Percentiles rank a stretch among this genome's conserved stretches.
phyloP scores from a whole-genome alignment of 1,140 invertebrate genomes.

The Druon quercuslanigerum region DNA sequence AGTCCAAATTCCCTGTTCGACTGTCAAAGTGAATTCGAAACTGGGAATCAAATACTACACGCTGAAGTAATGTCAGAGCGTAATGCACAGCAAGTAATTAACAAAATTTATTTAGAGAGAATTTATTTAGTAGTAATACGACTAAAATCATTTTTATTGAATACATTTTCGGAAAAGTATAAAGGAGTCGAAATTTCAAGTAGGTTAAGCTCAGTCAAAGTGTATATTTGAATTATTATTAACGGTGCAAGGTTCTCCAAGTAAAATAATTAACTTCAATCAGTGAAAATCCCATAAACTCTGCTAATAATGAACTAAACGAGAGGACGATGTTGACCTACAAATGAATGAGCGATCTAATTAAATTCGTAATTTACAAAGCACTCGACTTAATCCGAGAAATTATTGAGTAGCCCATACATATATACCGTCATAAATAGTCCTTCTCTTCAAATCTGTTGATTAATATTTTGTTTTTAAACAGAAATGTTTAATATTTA shows the following conservation, averaged over 20 bases:
- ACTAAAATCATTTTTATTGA: neutral
- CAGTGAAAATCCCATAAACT: neutral
- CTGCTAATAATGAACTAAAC: neutral
- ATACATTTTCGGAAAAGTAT: too few species aligned
- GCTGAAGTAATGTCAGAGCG: neutral
- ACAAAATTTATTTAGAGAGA: slow-evolving; percentile 5
- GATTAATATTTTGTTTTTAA: too few species aligned
- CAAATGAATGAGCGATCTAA: slow-evolving; percentile 1
- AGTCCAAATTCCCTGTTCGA: slow-evolving; percentile 45
- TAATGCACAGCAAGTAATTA: slow-evolving; percentile 22
- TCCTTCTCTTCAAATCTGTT: too few species aligned
- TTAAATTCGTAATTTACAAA: slow-evolving; percentile 2
- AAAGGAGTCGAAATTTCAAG: too few species aligned
- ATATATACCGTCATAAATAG: too few species aligned
- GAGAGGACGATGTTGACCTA: neutral
- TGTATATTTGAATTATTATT: neutral
- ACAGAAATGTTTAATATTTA: too few species aligned
- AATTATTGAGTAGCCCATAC: too few species aligned
- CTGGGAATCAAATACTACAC: slow-evolving; percentile 20
- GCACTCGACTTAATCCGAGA: neutral
- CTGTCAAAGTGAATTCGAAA: slow-evolving; percentile 54
- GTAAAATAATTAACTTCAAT: neutral
- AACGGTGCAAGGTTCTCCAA: neutral
- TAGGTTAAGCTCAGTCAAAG: too few species aligned
- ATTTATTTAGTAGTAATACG: neutral